A percentile compares a stretch with the other conserved stretches of the same genome.
Conservation (phyloP, 2,797 vertebrate genomes). For the Anguilla pacifica region DNA sequence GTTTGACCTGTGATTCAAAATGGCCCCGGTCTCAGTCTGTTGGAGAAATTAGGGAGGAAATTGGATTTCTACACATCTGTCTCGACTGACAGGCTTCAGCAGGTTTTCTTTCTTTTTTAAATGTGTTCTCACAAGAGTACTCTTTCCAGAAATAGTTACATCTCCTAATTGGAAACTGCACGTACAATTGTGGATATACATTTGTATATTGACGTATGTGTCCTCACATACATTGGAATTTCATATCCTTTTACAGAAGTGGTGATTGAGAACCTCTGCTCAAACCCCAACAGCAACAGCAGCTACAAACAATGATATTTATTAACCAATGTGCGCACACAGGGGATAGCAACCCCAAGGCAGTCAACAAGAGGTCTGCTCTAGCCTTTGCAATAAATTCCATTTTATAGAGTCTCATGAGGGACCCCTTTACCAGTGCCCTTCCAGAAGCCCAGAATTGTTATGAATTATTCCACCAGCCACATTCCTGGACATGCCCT, state of each 20-base stretch:
- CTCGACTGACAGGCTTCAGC: background rate
- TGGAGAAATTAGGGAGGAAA: conserved; percentile 4
- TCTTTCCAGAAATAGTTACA: background rate
- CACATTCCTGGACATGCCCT: background rate
- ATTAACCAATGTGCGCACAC: conserved; percentile 10
- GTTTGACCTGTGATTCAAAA: background rate
- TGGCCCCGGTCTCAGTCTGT: background rate
- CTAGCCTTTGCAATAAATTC: background rate
- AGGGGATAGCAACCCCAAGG: background rate
- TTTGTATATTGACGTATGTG: background rate
- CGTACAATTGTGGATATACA: background rate
- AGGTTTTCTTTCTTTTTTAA: background rate
- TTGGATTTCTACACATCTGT: background rate
- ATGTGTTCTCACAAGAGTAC: background rate
- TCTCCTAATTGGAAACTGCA: background rate
- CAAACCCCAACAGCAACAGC: background rate
- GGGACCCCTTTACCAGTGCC: background rate
- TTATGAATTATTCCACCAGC: background rate
- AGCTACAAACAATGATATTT: conserved; percentile 4
- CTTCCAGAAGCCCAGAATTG: background rate
- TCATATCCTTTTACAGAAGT: background rate
- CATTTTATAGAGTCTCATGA: background rate
- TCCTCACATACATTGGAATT: background rate
- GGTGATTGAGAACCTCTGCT: background rate
- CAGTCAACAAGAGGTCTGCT: background rate